Percentiles rank a stretch among this genome's conserved stretches.
Evolutionary conservation across 2,888 invertebrate genomes (phyloP).

Genomic region (Allolobophora icterica): DNA sequence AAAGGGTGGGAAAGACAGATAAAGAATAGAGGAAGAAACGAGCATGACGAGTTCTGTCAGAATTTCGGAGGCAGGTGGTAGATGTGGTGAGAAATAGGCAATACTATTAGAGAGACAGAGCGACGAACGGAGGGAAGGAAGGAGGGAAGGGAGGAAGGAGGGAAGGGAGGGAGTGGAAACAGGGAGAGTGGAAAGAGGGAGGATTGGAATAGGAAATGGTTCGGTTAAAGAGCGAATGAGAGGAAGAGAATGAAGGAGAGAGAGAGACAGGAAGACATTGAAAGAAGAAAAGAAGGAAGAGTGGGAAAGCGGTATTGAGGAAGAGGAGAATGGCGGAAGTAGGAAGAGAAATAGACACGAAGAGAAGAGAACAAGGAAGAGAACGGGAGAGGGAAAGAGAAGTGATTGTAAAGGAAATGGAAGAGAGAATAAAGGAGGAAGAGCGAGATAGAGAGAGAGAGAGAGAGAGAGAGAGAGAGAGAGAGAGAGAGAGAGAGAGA

Average conservation of each 20-base stretch:
- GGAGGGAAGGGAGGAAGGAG: too few species aligned
- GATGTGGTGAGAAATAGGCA: too few species aligned
- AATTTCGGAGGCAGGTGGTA: too few species aligned
- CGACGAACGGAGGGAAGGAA: too few species aligned
- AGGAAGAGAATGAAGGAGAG: not conserved
- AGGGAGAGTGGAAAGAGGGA: not conserved
- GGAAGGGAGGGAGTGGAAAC: not conserved
- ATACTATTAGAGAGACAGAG: too few species aligned
- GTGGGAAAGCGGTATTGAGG: not conserved
- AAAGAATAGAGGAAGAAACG: too few species aligned
- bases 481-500: constrained; percentile 13
- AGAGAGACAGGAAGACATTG: not conserved
- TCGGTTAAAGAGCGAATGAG: not conserved
- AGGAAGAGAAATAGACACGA: constrained; percentile 12
- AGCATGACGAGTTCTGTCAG: too few species aligned
- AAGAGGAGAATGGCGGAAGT: not conserved
- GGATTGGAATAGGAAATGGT: not conserved
- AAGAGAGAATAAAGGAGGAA: not conserved
- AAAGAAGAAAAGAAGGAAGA: not conserved
- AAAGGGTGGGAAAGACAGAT: too few species aligned
- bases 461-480: constrained; percentile 26
- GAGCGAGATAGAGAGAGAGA: constrained; percentile 30
- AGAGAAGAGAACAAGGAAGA: not conserved
- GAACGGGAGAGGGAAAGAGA: not conserved
- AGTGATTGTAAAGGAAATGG: not conserved